Evolutionary conservation across 2,888 invertebrate genomes (phyloP).

Genomic region (Melinaea marsaeus): DNA sequence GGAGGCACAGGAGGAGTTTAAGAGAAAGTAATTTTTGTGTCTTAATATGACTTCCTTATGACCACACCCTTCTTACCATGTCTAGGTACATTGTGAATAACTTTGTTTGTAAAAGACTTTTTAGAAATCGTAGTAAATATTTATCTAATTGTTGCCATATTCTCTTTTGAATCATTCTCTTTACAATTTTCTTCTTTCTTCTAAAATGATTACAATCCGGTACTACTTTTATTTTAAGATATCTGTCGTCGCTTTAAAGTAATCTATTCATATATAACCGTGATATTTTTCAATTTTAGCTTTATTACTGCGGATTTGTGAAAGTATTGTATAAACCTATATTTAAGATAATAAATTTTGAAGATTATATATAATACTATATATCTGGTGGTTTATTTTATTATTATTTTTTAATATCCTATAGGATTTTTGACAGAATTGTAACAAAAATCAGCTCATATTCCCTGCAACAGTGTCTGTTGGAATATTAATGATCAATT

Average conservation of each 20-base stretch:
- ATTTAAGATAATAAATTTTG: slow-evolving; percentile 23
- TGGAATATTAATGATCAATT: too few species aligned
- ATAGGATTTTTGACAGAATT: too few species aligned
- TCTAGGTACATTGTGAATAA: not conserved
- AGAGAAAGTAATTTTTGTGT: slow-evolving; percentile 51
- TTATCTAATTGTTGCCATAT: not conserved
- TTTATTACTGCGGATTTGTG: slow-evolving; percentile 18
- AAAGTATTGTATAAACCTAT: slow-evolving; percentile 22
- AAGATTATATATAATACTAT: slow-evolving; percentile 19
- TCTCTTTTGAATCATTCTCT: not conserved
- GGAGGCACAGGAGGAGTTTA: slow-evolving; percentile 87
- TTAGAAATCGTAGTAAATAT: not conserved
- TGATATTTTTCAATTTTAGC: slow-evolving; percentile 7
- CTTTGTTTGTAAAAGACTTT: slow-evolving; percentile 6
- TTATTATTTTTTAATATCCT: too few species aligned
- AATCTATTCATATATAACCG: slow-evolving; percentile 24
- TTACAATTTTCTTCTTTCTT: not conserved
- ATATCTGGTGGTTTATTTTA: not conserved
- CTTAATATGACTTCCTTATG: slow-evolving; percentile 21
- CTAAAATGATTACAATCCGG: not conserved
- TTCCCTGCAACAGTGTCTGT: too few species aligned
- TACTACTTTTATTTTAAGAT: slow-evolving; percentile 13
- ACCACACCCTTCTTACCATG: slow-evolving; percentile 23
- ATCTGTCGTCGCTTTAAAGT: slow-evolving; percentile 25
- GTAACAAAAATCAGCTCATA: too few species aligned